Evolutionary conservation across 2,113 vertebrate species (phyloP).

Genomic region (Leucopsar rothschildi): DNA sequence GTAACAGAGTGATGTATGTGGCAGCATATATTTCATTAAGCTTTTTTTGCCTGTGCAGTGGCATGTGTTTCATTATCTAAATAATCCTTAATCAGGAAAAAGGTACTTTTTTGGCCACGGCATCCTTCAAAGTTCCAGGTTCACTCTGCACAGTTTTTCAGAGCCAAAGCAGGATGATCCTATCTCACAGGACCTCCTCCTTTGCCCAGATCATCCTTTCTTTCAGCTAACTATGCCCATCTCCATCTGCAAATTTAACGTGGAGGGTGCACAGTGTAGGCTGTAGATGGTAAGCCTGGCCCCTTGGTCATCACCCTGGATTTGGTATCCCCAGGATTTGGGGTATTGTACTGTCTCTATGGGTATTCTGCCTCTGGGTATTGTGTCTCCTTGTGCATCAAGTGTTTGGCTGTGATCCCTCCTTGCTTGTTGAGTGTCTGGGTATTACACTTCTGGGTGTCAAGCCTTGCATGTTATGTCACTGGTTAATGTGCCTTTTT

Average conservation of each 20-base stretch:
- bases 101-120: neutral
- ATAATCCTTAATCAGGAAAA: neutral
- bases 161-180: neutral
- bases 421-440: neutral
- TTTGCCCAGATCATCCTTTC: neutral
- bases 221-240: neutral
- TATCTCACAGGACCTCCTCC: neutral
- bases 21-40: neutral
- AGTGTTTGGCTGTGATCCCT: neutral
- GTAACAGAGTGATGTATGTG: neutral
- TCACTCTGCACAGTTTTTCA: neutral
- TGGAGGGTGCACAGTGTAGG: neutral
- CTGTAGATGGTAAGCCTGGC: neutral
- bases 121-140: neutral
- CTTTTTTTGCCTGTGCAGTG: neutral
- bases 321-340: fast-evolving
- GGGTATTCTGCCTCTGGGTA: neutral
- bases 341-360: neutral
- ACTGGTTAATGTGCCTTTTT: neutral
- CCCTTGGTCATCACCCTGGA: too few relatives aligned
- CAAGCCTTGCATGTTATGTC: neutral
- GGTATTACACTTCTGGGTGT: neutral
- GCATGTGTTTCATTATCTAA: neutral
- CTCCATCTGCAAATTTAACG: neutral
- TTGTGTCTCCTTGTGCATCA: neutral